A percentile compares a stretch with the other conserved stretches of the same genome.
Conservation (phyloP, 2,888 invertebrate genomes). For the Nyleta sp. region DNA sequence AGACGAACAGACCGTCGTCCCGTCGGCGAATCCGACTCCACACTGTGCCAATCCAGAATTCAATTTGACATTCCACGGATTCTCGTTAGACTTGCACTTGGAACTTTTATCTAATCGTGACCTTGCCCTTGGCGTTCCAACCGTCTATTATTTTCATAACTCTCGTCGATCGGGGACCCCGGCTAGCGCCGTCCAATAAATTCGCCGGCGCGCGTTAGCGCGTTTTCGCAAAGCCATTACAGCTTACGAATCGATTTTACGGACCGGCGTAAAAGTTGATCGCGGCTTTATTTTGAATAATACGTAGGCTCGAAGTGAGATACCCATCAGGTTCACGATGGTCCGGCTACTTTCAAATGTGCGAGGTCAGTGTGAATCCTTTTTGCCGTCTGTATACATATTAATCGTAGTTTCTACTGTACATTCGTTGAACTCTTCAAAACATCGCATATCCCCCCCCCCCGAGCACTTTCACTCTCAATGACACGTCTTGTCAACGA, state of each 20-base stretch:
- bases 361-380: constrained; percentile 60
- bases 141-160: constrained; percentile 52
- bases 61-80: constrained; percentile 78
- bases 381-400: constrained; percentile 39
- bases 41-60: constrained; percentile 71
- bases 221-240: constrained; percentile 26
- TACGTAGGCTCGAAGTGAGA: constrained; percentile 21
- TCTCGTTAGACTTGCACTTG: constrained; percentile 73
- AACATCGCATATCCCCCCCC: no score
- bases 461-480: not conserved
- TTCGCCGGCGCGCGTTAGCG: constrained; percentile 20
- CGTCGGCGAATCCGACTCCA: constrained; percentile 69
- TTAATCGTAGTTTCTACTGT: constrained; percentile 22
- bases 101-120: constrained; percentile 54
- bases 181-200: constrained; percentile 32
- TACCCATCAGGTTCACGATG: constrained; percentile 37
- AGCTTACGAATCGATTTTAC: constrained; percentile 37
- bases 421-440: no score
- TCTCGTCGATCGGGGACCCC: constrained; percentile 18
- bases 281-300: constrained; percentile 37
- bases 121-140: constrained; percentile 54
- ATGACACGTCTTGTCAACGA: not conserved
- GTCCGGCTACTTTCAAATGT: constrained; percentile 49
- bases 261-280: constrained; percentile 44
- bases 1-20: constrained; percentile 62